Evolutionary conservation across 2,113 vertebrate species (phyloP).

Genomic region (human): GRCh38 chr20:43561001-43561500

Average conservation of each 20-base stretch:
- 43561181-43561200: background rate
- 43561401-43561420: too few relatives aligned
- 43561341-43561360: background rate
- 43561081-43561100: background rate
- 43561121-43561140: background rate
- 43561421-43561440: too few relatives aligned
- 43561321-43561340: background rate
- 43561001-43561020: background rate
- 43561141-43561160: background rate
- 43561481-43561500: too few relatives aligned
- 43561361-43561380: rapidly evolving
- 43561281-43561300: background rate
- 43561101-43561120: background rate
- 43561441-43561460: too few relatives aligned
- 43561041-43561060: background rate
- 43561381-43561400: background rate
- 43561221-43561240: background rate
- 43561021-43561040: background rate
- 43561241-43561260: background rate
- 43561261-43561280: background rate
- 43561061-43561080: background rate
- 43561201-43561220: background rate
- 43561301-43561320: background rate
- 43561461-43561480: too few relatives aligned
- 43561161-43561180: background rate